Percentiles rank a stretch among this genome's conserved stretches.
Conservation (phyloP, 2,113 vertebrate species). For the Sceloporus undulatus region DNA sequence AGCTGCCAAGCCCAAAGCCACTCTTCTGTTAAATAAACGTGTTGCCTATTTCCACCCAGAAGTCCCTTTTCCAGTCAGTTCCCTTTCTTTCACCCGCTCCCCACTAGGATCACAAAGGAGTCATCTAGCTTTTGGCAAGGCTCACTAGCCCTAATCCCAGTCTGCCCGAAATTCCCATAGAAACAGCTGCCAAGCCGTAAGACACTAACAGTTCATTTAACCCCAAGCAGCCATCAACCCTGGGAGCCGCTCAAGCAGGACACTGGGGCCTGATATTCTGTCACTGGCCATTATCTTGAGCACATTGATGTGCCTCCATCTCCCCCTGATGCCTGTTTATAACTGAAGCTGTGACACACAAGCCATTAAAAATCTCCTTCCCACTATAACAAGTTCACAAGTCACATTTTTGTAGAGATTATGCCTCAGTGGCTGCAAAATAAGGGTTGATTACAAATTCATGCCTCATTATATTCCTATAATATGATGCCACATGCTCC, state of each 20-base stretch:
- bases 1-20: too few relatives aligned
- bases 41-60: not conserved
- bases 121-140: not conserved
- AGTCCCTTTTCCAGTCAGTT: not conserved
- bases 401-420: not conserved
- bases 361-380: not conserved
- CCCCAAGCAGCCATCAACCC: not conserved
- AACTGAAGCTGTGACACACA: not conserved
- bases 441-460: not conserved
- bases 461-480: slow-evolving; percentile 9
- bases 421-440: not conserved
- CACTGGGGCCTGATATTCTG: not conserved
- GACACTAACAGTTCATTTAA: not conserved
- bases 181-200: not conserved
- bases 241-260: not conserved
- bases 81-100: not conserved
- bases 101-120: not conserved
- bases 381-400: not conserved
- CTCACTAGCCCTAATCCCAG: not conserved
- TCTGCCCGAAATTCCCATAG: not conserved
- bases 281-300: not conserved
- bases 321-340: not conserved
- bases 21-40: not conserved
- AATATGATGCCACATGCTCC: not conserved
- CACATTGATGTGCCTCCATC: not conserved